These are phyloP conservation scores for Ictidomys tridecemlineatus DNA, from an alignment of 2,113 vertebrate genomes.

Conservation along the genomic window DNA sequence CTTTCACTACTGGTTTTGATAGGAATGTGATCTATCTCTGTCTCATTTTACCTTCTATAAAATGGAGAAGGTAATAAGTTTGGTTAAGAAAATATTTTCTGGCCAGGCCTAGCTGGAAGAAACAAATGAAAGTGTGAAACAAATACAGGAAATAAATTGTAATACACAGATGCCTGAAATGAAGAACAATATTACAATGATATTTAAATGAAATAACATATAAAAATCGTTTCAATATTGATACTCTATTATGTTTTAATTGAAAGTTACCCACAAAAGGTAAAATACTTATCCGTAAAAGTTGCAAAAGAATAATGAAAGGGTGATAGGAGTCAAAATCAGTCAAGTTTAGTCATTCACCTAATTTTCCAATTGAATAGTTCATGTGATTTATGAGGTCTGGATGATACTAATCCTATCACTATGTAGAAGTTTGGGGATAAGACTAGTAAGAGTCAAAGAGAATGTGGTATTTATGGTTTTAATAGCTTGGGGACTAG, in stretches of 20 bases:
- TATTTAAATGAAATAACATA: slow-evolving; percentile 6
- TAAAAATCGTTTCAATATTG: background rate
- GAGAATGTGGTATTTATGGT: background rate
- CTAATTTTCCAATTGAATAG: background rate
- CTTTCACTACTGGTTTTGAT: background rate
- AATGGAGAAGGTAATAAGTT: background rate
- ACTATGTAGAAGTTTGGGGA: background rate
- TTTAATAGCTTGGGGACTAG: background rate
- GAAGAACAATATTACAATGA: background rate
- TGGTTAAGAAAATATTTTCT: background rate
- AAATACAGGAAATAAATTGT: background rate
- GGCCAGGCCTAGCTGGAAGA: background rate
- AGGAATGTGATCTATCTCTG: background rate
- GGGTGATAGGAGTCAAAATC: background rate
- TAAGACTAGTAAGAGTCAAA: rapidly evolving
- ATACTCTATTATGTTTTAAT: background rate
- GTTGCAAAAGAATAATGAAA: background rate
- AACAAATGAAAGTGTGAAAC: slow-evolving; percentile 2
- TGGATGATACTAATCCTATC: background rate
- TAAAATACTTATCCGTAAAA: slow-evolving; percentile 5
- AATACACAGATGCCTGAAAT: background rate
- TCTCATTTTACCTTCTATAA: background rate
- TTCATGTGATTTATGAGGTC: background rate
- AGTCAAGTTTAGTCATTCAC: background rate
- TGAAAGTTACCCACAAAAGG: background rate